phyloP scores from a whole-genome alignment of 1,140 invertebrate genomes.

The Hirudo medicinalis region DNA sequence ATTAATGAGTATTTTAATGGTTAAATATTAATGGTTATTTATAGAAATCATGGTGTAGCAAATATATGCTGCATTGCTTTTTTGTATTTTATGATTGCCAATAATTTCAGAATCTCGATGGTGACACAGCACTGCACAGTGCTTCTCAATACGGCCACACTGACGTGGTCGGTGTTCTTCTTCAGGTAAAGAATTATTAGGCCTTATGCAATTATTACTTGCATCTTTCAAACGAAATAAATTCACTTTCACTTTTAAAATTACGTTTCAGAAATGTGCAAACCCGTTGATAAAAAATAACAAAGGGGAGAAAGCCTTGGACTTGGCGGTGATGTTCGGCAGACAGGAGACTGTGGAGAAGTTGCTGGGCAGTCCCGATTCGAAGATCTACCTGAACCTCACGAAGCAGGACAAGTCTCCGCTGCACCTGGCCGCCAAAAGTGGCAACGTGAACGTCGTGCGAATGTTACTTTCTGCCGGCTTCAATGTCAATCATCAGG shows the following conservation, averaged over 20 bases:
- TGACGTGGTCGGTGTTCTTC: slow-evolving; percentile 53
- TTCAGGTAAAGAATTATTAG: neutral
- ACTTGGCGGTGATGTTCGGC: slow-evolving; percentile 71
- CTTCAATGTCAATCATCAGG: slow-evolving; percentile 63
- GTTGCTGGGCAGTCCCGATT: slow-evolving; percentile 48
- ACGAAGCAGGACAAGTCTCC: slow-evolving; percentile 61
- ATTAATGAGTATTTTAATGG: neutral
- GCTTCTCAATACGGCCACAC: slow-evolving; percentile 88
- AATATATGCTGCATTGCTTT: slow-evolving; percentile 26
- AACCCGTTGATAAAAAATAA: slow-evolving; percentile 78
- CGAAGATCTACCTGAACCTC: slow-evolving; percentile 15
- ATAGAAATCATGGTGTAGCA: too few relatives aligned
- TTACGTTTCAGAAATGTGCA: slow-evolving; percentile 54
- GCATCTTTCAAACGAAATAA: too few relatives aligned
- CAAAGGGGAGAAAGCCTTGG: slow-evolving; percentile 76
- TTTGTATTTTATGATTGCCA: slow-evolving; percentile 15
- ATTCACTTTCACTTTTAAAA: neutral
- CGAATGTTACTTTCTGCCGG: slow-evolving; percentile 66
- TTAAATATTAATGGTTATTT: neutral
- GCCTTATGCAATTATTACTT: neutral
- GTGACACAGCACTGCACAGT: slow-evolving; percentile 82
- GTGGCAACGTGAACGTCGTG: slow-evolving; percentile 78
- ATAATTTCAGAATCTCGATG: slow-evolving; percentile 72
- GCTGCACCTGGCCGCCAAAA: slow-evolving; percentile 78
- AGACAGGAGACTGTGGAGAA: slow-evolving; percentile 73